Conservation (phyloP, 1,140 invertebrate genomes). For the Papilio glaucus region DNA sequence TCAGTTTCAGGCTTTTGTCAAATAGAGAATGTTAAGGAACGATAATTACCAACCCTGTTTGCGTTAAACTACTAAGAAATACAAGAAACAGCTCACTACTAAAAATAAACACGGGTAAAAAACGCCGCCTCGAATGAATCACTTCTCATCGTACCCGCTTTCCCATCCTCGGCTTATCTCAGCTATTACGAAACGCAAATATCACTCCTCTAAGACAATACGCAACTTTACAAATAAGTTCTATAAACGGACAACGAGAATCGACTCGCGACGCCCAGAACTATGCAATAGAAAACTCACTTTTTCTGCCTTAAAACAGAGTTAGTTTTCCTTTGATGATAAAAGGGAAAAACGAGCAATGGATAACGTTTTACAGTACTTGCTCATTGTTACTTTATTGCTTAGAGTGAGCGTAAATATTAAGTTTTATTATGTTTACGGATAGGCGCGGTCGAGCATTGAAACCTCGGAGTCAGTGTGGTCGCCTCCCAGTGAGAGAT, state of each 20-base stretch:
- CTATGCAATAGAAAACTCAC: conserved; percentile 39
- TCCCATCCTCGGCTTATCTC: conserved; percentile 66
- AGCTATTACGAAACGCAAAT: conserved; percentile 67
- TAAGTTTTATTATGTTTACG: conserved; percentile 79
- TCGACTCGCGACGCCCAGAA: not conserved
- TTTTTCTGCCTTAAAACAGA: conserved; percentile 34
- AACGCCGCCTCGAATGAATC: conserved; percentile 51
- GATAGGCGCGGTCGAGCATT: conserved; percentile 63
- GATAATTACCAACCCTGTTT: conserved; percentile 40
- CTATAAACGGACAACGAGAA: conserved; percentile 55
- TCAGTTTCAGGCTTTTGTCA: conserved; percentile 35
- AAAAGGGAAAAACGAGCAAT: conserved; percentile 49
- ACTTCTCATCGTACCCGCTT: conserved; percentile 44
- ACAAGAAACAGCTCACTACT: conserved; percentile 59
- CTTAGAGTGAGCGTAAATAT: conserved; percentile 76
- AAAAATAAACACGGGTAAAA: conserved; percentile 61
- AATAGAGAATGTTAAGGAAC: conserved; percentile 29
- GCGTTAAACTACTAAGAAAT: conserved; percentile 53
- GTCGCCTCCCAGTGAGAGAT: conserved; percentile 71
- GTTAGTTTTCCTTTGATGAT: conserved; percentile 32
- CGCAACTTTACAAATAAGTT: conserved; percentile 75
- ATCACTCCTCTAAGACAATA: conserved; percentile 69
- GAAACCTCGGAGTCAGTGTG: conserved; percentile 60
- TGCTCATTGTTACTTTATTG: conserved; percentile 77
- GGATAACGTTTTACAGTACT: conserved; percentile 70